Base-by-base conservation (phyloP, 2,797 vertebrate genomes). In the Peromyscus nudipes region DNA sequence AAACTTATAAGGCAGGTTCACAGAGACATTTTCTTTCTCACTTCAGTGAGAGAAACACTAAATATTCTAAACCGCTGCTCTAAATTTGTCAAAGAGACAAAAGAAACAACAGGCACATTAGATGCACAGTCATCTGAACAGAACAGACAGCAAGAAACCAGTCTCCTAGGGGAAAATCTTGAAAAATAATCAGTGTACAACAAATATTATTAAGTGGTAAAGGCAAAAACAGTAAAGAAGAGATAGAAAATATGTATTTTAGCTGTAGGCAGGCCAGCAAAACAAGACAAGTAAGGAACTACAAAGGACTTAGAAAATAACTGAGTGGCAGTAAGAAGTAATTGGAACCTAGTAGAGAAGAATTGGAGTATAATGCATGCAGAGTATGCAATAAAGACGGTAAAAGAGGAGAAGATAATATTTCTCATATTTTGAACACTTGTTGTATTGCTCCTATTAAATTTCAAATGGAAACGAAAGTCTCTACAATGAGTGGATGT, bases 11-110 rank as follows among this genome's bases (percentile, higher is more conserved):
- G 55, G 67, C 57, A 93, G 73, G 43, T 71, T 95, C 92, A 89
- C 90, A 80, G 85, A 96, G 37, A 80, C 64, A 46, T 65, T 93
- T 95, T 89, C 95, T 94, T 96, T 94, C 90, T 91, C 95, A 97
- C 77, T 91, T 95, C 79, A 80, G 34, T 21, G 62, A 96, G 76
- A 96, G 79, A 95, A 96, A 94, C 43, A 21, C 81, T 91, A 85
- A 96, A 94, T 97, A 97, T 97, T 97, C 95, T 80, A 91, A 96
- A 96, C 81, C 40, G 77, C 60, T 92, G 90, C 81, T 94, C 92
- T 96, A 19, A 82, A 95, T 96, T 97, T 96, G 88, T 95, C 96
- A 96, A 92, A 96, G 82, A 96, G 85, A 97, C 88, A 93, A 96
- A 97, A 96, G 96, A 84, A 93, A 92, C 11, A 49, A 62, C 43